Percentiles rank a stretch among this genome's conserved stretches.
These are phyloP conservation scores for Tiphia femorata DNA, from an alignment of 2,888 invertebrate genomes.

Conservation along the genomic window DNA sequence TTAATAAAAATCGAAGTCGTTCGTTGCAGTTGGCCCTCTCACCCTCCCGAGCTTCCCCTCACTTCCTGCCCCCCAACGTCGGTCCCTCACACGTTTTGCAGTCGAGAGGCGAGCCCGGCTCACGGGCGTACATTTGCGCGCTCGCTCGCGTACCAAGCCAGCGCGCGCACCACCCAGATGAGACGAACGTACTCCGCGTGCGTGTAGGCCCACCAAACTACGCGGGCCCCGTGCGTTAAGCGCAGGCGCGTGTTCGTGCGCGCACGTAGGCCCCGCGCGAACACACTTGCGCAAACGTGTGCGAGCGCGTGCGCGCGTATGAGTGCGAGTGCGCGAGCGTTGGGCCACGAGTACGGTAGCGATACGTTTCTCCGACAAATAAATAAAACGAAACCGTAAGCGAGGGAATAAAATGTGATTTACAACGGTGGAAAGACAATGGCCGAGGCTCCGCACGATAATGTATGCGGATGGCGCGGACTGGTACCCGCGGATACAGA, in stretches of 20 bases:
- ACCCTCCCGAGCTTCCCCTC: not conserved
- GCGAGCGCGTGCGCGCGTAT: conserved; percentile 7
- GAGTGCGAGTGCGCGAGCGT: conserved; percentile 25
- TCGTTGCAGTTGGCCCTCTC: conserved; percentile 28
- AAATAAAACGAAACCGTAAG: conserved; percentile 68
- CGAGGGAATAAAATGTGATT: conserved; percentile 69
- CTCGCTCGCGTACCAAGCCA: not conserved
- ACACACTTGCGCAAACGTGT: not conserved
- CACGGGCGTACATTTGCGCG: conserved; percentile 12
- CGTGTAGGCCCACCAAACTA: not conserved
- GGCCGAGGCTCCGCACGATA: conserved; percentile 66
- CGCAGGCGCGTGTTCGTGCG: conserved; percentile 3
- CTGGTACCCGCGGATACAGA: conserved; percentile 66
- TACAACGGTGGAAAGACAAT: conserved; percentile 68
- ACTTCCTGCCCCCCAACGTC: not conserved
- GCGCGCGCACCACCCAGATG: no score
- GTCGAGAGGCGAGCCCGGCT: conserved; percentile 25
- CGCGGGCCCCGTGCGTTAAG: not conserved
- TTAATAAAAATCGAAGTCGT: conserved; percentile 54
- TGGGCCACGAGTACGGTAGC: conserved; percentile 64
- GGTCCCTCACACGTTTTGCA: conserved; percentile 43
- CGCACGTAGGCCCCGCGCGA: not conserved
- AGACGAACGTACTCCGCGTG: not conserved
- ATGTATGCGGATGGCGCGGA: conserved; percentile 68
- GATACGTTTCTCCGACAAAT: conserved; percentile 67